Percentiles rank a stretch among this genome's conserved stretches.
phyloP scores from a whole-genome alignment of 1,140 invertebrate species.

The Sitophilus oryzae region DNA sequence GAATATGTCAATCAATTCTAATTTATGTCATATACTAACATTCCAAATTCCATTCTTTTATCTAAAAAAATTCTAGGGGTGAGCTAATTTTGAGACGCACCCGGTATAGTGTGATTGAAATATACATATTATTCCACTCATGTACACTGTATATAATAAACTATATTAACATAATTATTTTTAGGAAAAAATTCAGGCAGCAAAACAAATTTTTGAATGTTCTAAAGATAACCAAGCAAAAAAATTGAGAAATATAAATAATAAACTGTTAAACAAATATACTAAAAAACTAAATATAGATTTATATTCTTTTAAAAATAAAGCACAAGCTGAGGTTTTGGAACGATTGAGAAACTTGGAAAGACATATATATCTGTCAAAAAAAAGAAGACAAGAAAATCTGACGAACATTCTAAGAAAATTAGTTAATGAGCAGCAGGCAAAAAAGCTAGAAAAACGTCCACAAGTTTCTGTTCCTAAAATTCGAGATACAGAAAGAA shows the following conservation, averaged over 20 bases:
- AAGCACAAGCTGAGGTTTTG: not conserved
- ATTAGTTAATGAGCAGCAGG: constrained; percentile 9
- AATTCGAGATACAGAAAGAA: not conserved
- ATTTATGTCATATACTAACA: no score
- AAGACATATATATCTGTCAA: not conserved
- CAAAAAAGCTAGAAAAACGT: constrained; percentile 2
- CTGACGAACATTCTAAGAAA: constrained; percentile 1
- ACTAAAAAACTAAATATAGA: constrained; percentile 10
- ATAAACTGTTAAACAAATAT: constrained; percentile 9
- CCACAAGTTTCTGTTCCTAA: constrained; percentile 1
- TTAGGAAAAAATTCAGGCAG: constrained; percentile 17
- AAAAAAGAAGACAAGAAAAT: constrained; percentile 2
- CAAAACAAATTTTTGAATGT: constrained; percentile 6
- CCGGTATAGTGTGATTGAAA: no score
- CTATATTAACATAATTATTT: not conserved
- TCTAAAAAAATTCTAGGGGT: no score
- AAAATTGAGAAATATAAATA: not conserved
- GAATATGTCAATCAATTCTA: no score
- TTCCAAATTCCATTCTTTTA: no score
- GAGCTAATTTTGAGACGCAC: no score
- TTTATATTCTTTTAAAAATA: not conserved
- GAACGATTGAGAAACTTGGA: constrained; percentile 3
- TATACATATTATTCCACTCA: no score
- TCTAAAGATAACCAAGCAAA: not conserved
- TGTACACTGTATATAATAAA: no score